A percentile compares a stretch with the other conserved stretches of the same genome.
These are phyloP conservation scores for Euphydryas editha DNA, from an alignment of 2,888 invertebrate genomes.

Conservation along the genomic window DNA sequence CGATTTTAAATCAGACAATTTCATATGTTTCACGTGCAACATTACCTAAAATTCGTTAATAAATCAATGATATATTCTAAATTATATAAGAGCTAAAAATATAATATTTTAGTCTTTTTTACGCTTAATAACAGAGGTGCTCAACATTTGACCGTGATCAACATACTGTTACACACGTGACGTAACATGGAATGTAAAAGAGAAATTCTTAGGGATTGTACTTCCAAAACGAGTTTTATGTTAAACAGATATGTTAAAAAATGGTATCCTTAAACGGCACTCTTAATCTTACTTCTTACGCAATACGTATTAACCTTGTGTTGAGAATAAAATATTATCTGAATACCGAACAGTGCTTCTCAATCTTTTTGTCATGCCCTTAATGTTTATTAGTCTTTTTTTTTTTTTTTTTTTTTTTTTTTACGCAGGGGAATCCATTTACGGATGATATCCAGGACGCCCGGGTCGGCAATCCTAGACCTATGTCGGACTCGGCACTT, in stretches of 20 bases:
- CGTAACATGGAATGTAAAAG: background rate
- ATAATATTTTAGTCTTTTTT: background rate
- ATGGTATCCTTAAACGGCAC: constrained; percentile 19
- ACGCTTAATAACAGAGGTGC: background rate
- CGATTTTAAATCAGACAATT: background rate
- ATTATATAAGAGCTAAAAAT: background rate
- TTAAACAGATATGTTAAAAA: constrained; percentile 25
- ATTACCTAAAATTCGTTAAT: background rate
- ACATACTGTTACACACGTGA: background rate
- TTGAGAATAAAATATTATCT: constrained; percentile 24
- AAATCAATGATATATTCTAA: background rate
- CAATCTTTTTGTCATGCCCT: constrained; percentile 25
- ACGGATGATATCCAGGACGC: too few species aligned
- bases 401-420: too few species aligned
- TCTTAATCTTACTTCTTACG: constrained; percentile 28
- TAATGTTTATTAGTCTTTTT: too few species aligned
- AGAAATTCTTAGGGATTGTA: constrained; percentile 10
- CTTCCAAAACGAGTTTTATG: constrained; percentile 20
- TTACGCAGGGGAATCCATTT: too few species aligned
- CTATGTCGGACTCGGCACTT: too few species aligned
- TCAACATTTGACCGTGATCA: background rate
- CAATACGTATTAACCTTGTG: constrained; percentile 28
- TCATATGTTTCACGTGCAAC: background rate
- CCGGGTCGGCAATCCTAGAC: too few species aligned
- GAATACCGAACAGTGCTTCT: constrained; percentile 19